Percentiles rank a stretch among this genome's conserved stretches.
These are phyloP conservation scores for Anthopleura sola DNA, from an alignment of 64 coral and sea anemone species.

Conservation along the genomic window DNA sequence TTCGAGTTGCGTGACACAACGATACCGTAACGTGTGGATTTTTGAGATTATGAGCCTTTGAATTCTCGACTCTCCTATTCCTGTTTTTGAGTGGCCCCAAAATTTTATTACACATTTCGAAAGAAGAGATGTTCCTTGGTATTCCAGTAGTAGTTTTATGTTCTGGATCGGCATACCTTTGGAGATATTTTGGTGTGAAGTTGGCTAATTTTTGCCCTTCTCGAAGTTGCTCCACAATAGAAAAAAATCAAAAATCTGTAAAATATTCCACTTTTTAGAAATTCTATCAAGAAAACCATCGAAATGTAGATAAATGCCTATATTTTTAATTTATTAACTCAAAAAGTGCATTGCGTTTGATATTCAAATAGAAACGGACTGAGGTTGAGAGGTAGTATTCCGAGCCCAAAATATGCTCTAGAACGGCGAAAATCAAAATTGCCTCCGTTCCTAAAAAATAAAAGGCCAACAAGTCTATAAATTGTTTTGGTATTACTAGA, in stretches of 20 bases:
- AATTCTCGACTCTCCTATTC: background rate
- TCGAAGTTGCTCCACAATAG: background rate
- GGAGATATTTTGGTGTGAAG: background rate
- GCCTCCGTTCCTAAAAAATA: background rate
- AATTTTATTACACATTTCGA: constrained; percentile 1
- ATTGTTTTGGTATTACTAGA: background rate
- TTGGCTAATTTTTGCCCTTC: background rate
- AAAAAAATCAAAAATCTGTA: background rate
- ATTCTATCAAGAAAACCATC: background rate
- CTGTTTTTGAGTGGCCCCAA: constrained; percentile 12
- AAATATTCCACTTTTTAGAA: background rate
- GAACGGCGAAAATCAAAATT: constrained; percentile 13
- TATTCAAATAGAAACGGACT: background rate
- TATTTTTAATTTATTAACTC: background rate
- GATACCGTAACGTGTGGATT: background rate
- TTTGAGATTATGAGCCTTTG: background rate
- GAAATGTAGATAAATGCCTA: background rate
- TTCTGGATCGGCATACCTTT: background rate
- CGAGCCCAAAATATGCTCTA: background rate
- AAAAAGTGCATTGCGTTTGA: background rate
- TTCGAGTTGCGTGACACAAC: no score
- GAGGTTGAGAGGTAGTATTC: background rate
- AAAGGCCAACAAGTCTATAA: background rate
- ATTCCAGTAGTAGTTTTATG: background rate
- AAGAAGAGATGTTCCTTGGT: background rate